Base-by-base conservation (phyloP, 1,140 invertebrate species). In the Papilio machaon region DNA sequence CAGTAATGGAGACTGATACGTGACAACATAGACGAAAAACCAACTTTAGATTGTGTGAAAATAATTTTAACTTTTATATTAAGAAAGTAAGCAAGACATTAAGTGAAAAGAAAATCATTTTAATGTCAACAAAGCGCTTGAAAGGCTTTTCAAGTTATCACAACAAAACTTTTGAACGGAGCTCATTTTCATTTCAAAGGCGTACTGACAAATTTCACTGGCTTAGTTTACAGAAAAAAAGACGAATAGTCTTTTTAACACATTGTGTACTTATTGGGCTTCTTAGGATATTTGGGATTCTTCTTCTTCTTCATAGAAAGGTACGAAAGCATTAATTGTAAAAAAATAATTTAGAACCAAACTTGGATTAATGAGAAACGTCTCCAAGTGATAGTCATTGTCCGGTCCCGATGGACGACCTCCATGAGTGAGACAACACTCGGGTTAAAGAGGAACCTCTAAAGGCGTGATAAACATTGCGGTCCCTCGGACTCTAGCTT, bases 121-220 rank as follows among this genome's bases (percentile, higher is more conserved):
- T 35, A 15, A 70, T 35, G 64, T 70, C 30, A 35, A 70, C 64
- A 23, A 13, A 70, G 64, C 13, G 13, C 30, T 35, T 70, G 30
- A 70, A 70, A 70, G 64, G 60, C 64, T 35, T 70, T 70, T 70
- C 64, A 70, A 70, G 64, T 70, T 35, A 2, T 70, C 35, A 70
- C 64, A 70, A 70, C 64, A 70, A 70, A 70, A 70, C 30, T 70
- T 38, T 70, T 15, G 64, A 30, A 70, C 30, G 30, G 2, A 70
- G 64, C n/a, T 70, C 30, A 70, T 70, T 70, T 70, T 70, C 64
- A 70, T 70, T 70, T 70, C 64, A 70, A 70, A 70, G 64, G 30
- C 23, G 11, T 17, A 13, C 60, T 64, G 64, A 70, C 64, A 35
- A 35, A 35, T 70, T 70, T 70, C 11, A 70, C 64, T 38, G 60